Base-by-base conservation (phyloP, 1,140 invertebrate species). In the Drosophila pseudoananassae region DNA sequence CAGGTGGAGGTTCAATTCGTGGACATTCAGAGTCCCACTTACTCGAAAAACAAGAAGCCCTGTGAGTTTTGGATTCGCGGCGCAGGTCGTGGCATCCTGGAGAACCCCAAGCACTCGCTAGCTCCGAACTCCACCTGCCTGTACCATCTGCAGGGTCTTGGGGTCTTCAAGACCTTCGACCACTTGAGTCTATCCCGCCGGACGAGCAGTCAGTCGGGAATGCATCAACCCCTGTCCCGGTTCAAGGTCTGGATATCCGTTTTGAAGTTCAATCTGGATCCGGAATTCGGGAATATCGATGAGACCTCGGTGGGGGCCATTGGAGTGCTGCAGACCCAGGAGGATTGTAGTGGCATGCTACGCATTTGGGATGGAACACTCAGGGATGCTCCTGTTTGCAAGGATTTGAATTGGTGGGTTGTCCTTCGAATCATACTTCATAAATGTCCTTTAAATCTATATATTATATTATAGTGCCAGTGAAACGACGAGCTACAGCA, bases 41-140 rank as follows among this genome's bases (percentile, higher is more conserved):
- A 96, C 90, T 94, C 96, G 1, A 95, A 95, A 79, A 96, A 96
- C 76, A 97, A 97, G 83, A 93, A 95, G 40, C 94, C 95, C 2
- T 98, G 97, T 84, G 96, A 97, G 85, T 98, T 97, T 82, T 97
- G 96, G 95, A 93, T 97, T 60, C 93, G 96, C 54, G 96, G 96
- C 0, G 95, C 95, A 1, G 94, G 95, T 0, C 94, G 95, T 12
- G 97, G 97, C 9, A 92, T 96, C 5, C 89, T 98, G 2, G 95
- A 96, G 61, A 97, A 95, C 70, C 97, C 97, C 0, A 93, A 94
- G 29, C 96, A 97, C 88, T 97, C 96, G 0, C 90, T 97, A 29
- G 95, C 97, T 0, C 94, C 96, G 0, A 97, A 97, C 83, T 97
- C 96, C 7, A 97, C 96, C 0, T 98, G 97, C 85, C 93, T 97